Base-by-base conservation (phyloP, 2,113 vertebrate species). In the Bostrychus sinensis region DNA sequence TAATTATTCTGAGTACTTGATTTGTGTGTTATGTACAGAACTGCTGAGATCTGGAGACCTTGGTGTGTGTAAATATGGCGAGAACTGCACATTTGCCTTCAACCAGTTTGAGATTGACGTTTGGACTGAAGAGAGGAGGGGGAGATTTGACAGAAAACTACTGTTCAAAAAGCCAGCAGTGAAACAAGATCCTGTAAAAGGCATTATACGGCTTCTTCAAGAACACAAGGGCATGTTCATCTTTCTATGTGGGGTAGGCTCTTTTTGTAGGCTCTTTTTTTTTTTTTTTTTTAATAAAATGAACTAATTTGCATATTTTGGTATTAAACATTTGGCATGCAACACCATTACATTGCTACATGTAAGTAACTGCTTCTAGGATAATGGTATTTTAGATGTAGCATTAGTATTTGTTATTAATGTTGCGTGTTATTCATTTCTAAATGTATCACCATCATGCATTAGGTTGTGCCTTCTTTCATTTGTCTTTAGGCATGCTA, bases 101-200 rank as follows among this genome's bases (percentile, higher is more conserved):
- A 95, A 95, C 92, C 95, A 96, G 91, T 93, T 97, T 88, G 97
- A 99, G 91, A 96, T 99, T 3, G 96, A 98, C 36, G 95, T 98
- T 62, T 99, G 97, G 96, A 97, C 93, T 0, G 92, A 93, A 77
- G 97, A 99, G 89, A 93, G 95, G 82, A 96, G 93, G 70, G 95
- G 96, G 32, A 92, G 88, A 39, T 90, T 99, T 76, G 93, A 94
- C 87, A 89, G 97, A 2, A 91, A 92, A 72, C 89, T 94, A 72
- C 93, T 99, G 85, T 98, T 97, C 39, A 92, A 93, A 77, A 91
- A 92, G 0, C 68, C 91, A 12, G 81, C 89, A 58, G 87, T 88
- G 20, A 88, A 91, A 79, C 90, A 91, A 67, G 91, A 94, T 14
- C 93, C 93, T 66, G 91, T 73, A 12, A 92, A 90, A 72, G 91